Evolutionary conservation across 2,888 invertebrate species (phyloP), one percentile per base, ranked within the genome.

Genomic region (Dasysyrphus albostriatus): DNA sequence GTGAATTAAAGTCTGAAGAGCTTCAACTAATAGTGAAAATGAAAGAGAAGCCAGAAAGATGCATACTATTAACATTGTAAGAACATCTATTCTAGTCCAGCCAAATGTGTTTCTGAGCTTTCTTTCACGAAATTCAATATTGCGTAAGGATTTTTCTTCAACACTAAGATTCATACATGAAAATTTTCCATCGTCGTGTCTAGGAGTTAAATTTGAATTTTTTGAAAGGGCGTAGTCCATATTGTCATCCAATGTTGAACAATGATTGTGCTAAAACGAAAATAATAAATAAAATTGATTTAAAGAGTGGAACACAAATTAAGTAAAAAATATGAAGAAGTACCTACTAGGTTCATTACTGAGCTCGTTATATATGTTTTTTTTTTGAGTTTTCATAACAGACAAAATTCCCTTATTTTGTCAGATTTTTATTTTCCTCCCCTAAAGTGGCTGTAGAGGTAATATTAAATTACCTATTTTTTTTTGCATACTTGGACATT

Each of bases 11-110:
- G 96, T 96, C 91, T 97, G 97, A 54, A 97, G 90, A 0, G 97
- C 96, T 92, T 98, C 97, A 6, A 97, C 95, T 6, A 96, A 92
- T 59, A 97, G 93, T 0, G 97, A 97, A 90, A 98, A 96, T 58
- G 96, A 96, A 83, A 98, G 94, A 0, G 98, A 97, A 0, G 96
- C 95, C 87, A 98, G 94, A 89, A 98, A 96, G 51, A 97, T 96
- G 91, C 96, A 96, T 69, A 96, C 96, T 4, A 96, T 95, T 56
- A 98, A 93, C 93, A 97, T 95, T 54, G 96, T 96, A 8, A 98
- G 94, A n/a, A 98, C 96, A 90, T 98, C 97, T 70, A 98, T 96
- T 88, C 98, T 95, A 4, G 97, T 96, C 98, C 98, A 98, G 9
- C 98, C 98, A 90, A 98, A 98, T 0, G 98, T 98, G 92, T 98